A percentile compares a stretch with the other conserved stretches of the same genome.
Conservation (phyloP, 2,797 vertebrate genomes). For the Trichosurus vulpecula region DNA sequence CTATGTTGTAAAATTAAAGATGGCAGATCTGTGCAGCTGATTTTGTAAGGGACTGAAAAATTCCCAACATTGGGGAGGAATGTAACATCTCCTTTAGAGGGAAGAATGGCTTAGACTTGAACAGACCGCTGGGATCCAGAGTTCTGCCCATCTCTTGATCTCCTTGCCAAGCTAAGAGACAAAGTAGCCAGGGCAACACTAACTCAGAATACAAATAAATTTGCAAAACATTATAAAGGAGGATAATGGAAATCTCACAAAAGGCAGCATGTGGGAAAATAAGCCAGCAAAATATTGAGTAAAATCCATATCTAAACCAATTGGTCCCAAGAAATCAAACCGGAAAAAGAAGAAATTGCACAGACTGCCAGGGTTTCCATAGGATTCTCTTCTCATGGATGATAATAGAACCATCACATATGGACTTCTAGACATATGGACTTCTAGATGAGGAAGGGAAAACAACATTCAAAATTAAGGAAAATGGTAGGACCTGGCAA, state of each 20-base stretch:
- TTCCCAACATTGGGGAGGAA: background rate
- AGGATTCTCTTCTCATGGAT: background rate
- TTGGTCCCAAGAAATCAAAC: background rate
- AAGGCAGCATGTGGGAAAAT: background rate
- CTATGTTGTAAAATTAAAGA: background rate
- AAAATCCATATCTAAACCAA: background rate
- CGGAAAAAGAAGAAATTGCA: background rate
- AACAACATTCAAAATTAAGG: background rate
- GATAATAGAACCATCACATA: background rate
- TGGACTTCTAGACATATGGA: background rate
- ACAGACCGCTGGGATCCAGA: background rate
- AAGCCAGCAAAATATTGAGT: background rate
- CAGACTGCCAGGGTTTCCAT: background rate
- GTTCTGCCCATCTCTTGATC: background rate
- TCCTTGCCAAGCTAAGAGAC: background rate
- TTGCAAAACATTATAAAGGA: background rate
- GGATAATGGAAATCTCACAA: background rate
- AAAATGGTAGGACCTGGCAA: background rate
- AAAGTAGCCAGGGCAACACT: background rate
- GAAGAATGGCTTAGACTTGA: background rate
- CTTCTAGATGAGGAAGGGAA: background rate
- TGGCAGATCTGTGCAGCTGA: background rate
- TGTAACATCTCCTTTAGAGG: background rate
- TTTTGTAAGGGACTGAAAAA: background rate
- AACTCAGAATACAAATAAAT: background rate